Percentiles rank a stretch among this genome's conserved stretches.
Evolutionary conservation across 2,888 invertebrate genomes (phyloP).

Genomic region (Unio delphinus): DNA sequence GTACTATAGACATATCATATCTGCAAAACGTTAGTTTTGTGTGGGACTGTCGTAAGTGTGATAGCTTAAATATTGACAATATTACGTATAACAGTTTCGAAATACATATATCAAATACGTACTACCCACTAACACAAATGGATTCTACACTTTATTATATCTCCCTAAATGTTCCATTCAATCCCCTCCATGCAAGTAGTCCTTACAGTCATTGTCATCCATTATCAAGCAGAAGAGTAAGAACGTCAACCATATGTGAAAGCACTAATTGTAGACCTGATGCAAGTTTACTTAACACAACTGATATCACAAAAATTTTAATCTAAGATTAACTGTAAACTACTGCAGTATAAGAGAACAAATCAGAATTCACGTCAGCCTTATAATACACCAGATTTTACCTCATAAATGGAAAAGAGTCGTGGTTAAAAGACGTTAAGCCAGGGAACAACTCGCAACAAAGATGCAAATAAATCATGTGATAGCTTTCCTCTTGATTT

Average conservation of each 20-base stretch:
- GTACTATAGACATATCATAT: constrained; percentile 5
- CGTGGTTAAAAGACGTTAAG: constrained; percentile 15
- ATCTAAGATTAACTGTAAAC: constrained; percentile 11
- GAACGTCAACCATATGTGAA: too few species aligned
- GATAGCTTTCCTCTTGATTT: constrained; percentile 7
- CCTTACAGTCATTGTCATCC: neutral
- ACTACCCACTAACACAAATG: neutral
- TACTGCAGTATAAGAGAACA: constrained; percentile 8
- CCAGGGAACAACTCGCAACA: constrained; percentile 11
- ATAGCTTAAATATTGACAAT: too few species aligned
- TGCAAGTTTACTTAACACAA: neutral
- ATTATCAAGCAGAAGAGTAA: too few species aligned
- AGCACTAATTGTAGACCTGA: neutral
- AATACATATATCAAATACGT: too few species aligned
- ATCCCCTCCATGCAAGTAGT: constrained; percentile 16
- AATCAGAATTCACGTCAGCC: constrained; percentile 8
- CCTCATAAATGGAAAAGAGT: constrained; percentile 14
- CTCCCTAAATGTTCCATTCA: constrained; percentile 6
- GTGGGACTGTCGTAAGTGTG: constrained; percentile 9
- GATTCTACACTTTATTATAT: constrained; percentile 6
- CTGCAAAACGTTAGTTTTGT: constrained; percentile 1
- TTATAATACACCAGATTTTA: constrained; percentile 14
- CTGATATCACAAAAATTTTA: neutral
- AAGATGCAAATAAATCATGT: constrained; percentile 8
- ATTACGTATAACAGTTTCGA: too few species aligned